A percentile compares a stretch with the other conserved stretches of the same genome.
These are phyloP conservation scores for Fukomys damarensis DNA, from an alignment of 2,113 vertebrate genomes.

Conservation along the genomic window DNA sequence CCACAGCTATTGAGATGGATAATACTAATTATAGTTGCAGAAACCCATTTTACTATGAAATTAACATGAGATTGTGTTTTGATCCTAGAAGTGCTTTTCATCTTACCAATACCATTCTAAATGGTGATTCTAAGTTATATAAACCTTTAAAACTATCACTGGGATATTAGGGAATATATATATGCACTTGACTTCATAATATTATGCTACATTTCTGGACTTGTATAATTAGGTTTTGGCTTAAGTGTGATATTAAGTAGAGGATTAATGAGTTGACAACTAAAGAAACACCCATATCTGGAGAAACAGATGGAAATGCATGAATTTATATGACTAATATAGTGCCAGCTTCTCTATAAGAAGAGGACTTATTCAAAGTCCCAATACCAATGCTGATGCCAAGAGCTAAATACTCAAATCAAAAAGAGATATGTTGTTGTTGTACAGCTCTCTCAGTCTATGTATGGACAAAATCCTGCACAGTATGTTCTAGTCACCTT, in stretches of 20 bases:
- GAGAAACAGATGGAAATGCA: constrained; percentile 68
- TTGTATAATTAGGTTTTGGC: constrained; percentile 70
- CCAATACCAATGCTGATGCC: neutral
- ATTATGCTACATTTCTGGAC: constrained; percentile 57
- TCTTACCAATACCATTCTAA: constrained; percentile 65
- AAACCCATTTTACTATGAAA: constrained; percentile 58
- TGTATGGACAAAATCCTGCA: neutral
- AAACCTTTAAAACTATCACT: constrained; percentile 61
- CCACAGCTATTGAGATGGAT: constrained; percentile 65
- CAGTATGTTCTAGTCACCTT: neutral
- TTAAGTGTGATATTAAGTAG: constrained; percentile 72
- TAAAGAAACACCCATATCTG: constrained; percentile 59
- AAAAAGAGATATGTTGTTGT: neutral
- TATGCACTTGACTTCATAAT: constrained; percentile 56
- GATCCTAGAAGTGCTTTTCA: constrained; percentile 57
- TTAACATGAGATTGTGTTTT: constrained; percentile 69
- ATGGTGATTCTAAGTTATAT: constrained; percentile 55
- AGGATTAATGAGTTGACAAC: constrained; percentile 68
- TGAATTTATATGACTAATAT: constrained; percentile 67
- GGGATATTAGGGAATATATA: constrained; percentile 51
- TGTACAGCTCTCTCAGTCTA: neutral
- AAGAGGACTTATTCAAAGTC: constrained; percentile 38
- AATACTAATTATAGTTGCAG: constrained; percentile 62
- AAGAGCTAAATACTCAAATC: constrained; percentile 33
- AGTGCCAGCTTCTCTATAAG: constrained; percentile 61